Conservation (phyloP, 1,140 invertebrate species). For the Lordiphosa clarofinis region DNA sequence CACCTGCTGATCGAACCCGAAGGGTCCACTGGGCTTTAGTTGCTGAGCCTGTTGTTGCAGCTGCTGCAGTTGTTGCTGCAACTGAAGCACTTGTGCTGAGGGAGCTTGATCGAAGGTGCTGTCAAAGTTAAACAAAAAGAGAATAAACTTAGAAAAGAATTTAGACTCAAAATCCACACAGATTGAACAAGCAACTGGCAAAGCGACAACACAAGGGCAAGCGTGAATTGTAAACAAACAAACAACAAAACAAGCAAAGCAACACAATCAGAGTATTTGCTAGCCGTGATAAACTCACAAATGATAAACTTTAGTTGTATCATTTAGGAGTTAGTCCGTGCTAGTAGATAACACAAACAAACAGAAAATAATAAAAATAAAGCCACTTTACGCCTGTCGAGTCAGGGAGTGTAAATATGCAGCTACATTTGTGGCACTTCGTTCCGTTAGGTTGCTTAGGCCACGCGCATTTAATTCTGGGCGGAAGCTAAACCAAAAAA, state of each 20-base stretch:
- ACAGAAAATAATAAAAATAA: constrained; percentile 53
- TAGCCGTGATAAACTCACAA: too few species aligned
- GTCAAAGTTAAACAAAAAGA: neutral
- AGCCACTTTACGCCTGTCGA: constrained; percentile 76
- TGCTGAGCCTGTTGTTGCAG: constrained; percentile 61
- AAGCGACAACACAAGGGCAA: constrained; percentile 11
- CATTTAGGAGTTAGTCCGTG: constrained; percentile 5
- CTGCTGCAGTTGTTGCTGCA: constrained; percentile 54
- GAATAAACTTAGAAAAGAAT: constrained; percentile 5
- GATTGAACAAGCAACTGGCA: neutral
- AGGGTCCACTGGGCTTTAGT: constrained; percentile 82
- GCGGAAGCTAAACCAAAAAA: constrained; percentile 44
- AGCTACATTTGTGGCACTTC: constrained; percentile 46
- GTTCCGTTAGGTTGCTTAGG: constrained; percentile 43
- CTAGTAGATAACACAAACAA: constrained; percentile 10
- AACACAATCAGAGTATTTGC: constrained; percentile 12
- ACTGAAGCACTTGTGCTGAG: constrained; percentile 47
- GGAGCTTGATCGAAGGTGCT: constrained; percentile 74
- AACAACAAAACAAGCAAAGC: constrained; percentile 20
- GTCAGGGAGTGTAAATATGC: constrained; percentile 50
- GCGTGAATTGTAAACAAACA: constrained; percentile 13
- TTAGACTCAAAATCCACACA: neutral
- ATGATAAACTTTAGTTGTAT: too few species aligned
- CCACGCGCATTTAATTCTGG: constrained; percentile 46
- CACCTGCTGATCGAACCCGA: constrained; percentile 85